Base-by-base conservation (phyloP, 2,888 invertebrate species). In the Drosophila prolongata region DNA sequence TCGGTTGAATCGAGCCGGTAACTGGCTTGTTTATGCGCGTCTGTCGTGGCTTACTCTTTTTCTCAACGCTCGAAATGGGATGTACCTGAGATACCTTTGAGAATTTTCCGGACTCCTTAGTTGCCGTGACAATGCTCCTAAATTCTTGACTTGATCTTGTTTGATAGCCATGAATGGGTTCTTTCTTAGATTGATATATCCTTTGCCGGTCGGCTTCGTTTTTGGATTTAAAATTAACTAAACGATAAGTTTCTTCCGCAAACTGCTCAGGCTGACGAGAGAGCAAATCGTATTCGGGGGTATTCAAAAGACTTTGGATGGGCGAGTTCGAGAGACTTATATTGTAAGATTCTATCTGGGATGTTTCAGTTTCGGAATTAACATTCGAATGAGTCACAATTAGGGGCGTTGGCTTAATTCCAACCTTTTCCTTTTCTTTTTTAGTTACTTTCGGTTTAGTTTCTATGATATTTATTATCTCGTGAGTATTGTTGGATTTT, bases 71-170 rank as follows among this genome's bases (percentile, higher is more conserved):
- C 10, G 50, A 53, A 5, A 60, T 16, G 0, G 62, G 37, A 11
- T 64, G 61, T 3, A 59, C 58, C 89, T 97, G 96, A 35, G 97
- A 93, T 10, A 96, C 95, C 92, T 97, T 97, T 3, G 97, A 97
- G 91, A 97, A 97, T 93, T 97, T 97, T 42, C 96, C 97, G 53
- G 96, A 95, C 85, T 97, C 96, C 90, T 95, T 96, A 4, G 97
- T 97, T 30, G 97, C 96, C 82, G 97, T 96, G n/a, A 97, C 97
- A 90, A 96, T 97, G 87, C 96, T 96, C 90, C 96, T 94, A 6
- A 96, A 97, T 24, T 97, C 97, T 30, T 30, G 30, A 46, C 96
- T 97, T 56, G 97, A 93, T 85, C 96, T 96, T 6, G 97, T 96
- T 0, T 96, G 96, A 90, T 95, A 95, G 34, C 94, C 94, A 66